phyloP scores from a whole-genome alignment of 2,113 vertebrate species.

The Atractosteus spatula region DNA sequence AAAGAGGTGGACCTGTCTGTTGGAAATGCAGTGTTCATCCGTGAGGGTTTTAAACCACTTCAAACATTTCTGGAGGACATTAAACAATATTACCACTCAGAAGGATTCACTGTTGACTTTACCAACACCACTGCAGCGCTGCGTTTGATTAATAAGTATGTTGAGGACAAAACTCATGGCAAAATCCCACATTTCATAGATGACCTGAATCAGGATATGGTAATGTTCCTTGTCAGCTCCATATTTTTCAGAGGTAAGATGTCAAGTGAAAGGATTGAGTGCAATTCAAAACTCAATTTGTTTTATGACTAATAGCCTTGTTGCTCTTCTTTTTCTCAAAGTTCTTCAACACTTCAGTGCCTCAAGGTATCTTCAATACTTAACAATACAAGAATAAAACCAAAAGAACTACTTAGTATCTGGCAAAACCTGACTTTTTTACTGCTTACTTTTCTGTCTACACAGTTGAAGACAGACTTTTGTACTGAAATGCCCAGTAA shows the following conservation, averaged over 20 bases:
- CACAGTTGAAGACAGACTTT: too few relatives aligned
- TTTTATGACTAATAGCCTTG: too few relatives aligned
- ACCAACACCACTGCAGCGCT: constrained; percentile 28
- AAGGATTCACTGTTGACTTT: constrained; percentile 57
- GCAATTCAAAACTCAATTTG: too few relatives aligned
- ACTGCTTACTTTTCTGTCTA: too few relatives aligned
- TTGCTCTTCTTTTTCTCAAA: too few relatives aligned
- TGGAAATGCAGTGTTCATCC: constrained; percentile 56
- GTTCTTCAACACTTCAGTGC: too few relatives aligned
- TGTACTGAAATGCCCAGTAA: too few relatives aligned
- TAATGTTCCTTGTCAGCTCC: constrained; percentile 63
- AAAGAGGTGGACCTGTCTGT: constrained; percentile 19
- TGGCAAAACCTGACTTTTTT: too few relatives aligned
- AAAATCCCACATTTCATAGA: constrained; percentile 57
- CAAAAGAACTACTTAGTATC: too few relatives aligned
- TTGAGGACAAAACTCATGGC: constrained; percentile 49
- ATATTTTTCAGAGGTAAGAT: constrained; percentile 67
- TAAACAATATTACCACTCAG: constrained; percentile 44
- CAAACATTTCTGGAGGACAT: constrained; percentile 46
- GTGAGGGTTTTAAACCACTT: constrained; percentile 23
- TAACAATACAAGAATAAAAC: too few relatives aligned
- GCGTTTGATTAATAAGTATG: constrained; percentile 50
- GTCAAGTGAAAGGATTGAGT: too few relatives aligned
- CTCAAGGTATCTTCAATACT: too few relatives aligned
- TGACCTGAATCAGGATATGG: constrained; percentile 31